phyloP scores from a whole-genome alignment of 2,888 invertebrate genomes.

The Eristalis arbustorum region DNA sequence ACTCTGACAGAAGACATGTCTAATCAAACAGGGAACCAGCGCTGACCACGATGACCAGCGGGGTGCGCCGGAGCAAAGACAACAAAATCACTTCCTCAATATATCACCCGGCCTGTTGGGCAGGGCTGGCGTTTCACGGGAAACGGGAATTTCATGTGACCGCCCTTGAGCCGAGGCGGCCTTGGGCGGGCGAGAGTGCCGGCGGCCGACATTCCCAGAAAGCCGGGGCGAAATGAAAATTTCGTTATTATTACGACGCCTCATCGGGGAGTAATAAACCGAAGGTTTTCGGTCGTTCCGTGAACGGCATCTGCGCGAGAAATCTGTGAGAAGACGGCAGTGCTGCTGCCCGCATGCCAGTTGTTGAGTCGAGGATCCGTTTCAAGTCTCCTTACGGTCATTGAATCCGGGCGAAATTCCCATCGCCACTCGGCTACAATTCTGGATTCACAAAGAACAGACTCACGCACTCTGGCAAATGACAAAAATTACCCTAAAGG shows the following conservation, averaged over 20 bases:
- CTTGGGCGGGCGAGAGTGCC: background rate
- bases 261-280: conserved; percentile 29
- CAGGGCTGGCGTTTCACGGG: conserved; percentile 18
- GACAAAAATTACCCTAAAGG: conserved; percentile 61
- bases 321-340: conserved; percentile 8
- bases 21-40: conserved; percentile 29
- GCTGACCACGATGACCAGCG: background rate
- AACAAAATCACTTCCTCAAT: conserved; percentile 31
- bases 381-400: conserved; percentile 52
- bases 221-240: conserved; percentile 24
- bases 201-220: background rate
- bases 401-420: conserved; percentile 31
- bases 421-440: conserved; percentile 10
- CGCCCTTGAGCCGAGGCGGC: background rate
- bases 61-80: background rate
- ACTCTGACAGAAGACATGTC: conserved; percentile 12
- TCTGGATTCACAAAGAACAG: conserved; percentile 29
- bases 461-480: conserved; percentile 33
- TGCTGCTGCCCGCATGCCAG: background rate
- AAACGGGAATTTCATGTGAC: conserved; percentile 31
- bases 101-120: conserved; percentile 43
- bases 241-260: conserved; percentile 42
- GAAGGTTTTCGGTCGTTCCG: background rate
- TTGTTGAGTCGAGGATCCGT: conserved; percentile 47
- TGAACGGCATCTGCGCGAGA: conserved; percentile 7